Conservation (phyloP, 1,140 invertebrate genomes). For the Atta cephalotes region DNA sequence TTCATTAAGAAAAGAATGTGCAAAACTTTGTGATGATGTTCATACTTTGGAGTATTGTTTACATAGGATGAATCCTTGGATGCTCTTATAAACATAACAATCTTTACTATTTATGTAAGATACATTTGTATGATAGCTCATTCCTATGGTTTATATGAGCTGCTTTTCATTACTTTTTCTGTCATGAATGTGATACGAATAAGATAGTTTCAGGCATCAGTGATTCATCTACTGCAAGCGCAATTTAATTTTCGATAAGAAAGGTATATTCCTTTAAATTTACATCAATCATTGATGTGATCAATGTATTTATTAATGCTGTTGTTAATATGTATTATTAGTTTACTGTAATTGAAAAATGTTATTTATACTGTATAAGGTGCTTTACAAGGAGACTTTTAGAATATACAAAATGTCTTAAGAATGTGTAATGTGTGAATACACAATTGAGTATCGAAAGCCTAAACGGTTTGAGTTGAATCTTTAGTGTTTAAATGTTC, state of each 20-base stretch:
- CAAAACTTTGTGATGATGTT: neutral
- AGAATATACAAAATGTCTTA: too few relatives aligned
- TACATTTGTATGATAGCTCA: neutral
- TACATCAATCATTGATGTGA: neutral
- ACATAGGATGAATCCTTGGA: neutral
- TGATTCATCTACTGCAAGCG: neutral
- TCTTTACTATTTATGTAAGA: neutral
- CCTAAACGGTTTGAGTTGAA: too few relatives aligned
- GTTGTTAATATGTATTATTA: neutral
- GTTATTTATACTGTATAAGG: neutral
- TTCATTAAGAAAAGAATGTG: too few relatives aligned
- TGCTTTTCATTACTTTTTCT: conserved; percentile 17
- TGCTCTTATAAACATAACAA: neutral
- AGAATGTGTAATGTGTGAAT: too few relatives aligned
- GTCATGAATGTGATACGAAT: conserved; percentile 2
- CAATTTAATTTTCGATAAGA: neutral
- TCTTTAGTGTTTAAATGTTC: too few relatives aligned
- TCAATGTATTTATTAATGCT: neutral
- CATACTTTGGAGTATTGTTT: neutral
- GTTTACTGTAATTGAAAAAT: neutral
- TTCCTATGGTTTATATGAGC: too few relatives aligned
- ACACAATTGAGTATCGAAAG: too few relatives aligned
- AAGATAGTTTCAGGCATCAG: neutral
- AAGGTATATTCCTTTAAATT: neutral
- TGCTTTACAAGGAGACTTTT: too few relatives aligned